A percentile compares a stretch with the other conserved stretches of the same genome.
These are phyloP conservation scores for Lophura nycthemera DNA, from an alignment of 2,113 vertebrate species.

Conservation along the genomic window DNA sequence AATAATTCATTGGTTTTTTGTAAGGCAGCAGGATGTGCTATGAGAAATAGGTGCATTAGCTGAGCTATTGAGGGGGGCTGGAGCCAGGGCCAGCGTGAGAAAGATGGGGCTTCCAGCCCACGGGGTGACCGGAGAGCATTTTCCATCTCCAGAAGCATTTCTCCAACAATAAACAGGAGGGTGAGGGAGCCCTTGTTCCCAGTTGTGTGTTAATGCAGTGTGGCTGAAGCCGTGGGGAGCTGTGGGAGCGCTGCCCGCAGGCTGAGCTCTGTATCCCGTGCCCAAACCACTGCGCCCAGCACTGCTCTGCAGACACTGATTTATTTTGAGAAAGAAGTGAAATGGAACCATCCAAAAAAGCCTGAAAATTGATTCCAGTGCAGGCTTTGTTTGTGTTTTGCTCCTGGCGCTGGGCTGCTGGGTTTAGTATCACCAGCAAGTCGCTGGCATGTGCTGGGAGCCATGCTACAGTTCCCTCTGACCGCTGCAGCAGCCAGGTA, in stretches of 20 bases:
- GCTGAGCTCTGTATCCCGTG: conserved; percentile 1
- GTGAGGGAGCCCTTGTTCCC: conserved; percentile 6
- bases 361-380: conserved; percentile 61
- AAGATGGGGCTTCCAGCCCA: conserved; percentile 52
- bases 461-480: conserved; percentile 25
- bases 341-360: conserved; percentile 63
- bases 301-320: conserved; percentile 37
- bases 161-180: conserved; percentile 35
- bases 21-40: conserved; percentile 45
- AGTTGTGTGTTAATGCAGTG: not conserved
- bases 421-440: conserved; percentile 26
- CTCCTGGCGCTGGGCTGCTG: conserved; percentile 7
- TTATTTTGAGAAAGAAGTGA: conserved; percentile 65
- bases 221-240: not conserved
- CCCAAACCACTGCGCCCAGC: conserved; percentile 17
- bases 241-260: not conserved
- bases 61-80: conserved; percentile 39
- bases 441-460: not conserved
- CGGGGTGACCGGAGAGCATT: conserved; percentile 54
- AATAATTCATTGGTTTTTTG: conserved; percentile 74
- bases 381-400: conserved; percentile 54
- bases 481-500: not conserved
- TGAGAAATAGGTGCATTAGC: conserved; percentile 53
- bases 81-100: not conserved
- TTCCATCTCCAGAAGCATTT: conserved; percentile 61